phyloP scores from a whole-genome alignment of 1,140 invertebrate genomes.

The Cyclina sinensis region DNA sequence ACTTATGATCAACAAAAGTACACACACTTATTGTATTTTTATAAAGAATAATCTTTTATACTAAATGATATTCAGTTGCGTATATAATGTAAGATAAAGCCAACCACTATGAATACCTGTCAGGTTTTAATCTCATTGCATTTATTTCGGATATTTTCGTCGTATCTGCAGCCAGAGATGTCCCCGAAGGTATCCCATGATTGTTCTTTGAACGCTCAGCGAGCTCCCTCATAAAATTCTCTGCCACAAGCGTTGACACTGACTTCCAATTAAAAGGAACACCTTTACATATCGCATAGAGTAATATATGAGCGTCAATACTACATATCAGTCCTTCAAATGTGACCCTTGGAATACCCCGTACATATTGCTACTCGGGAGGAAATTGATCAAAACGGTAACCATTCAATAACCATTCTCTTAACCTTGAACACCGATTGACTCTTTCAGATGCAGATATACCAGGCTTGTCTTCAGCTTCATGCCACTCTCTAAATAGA shows the following conservation, averaged over 20 bases:
- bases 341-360: conserved; percentile 10
- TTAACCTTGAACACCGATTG: not conserved
- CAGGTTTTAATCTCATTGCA: conserved; percentile 50
- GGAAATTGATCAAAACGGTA: conserved; percentile 28
- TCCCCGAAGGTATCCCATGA: conserved; percentile 28
- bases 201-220: conserved; percentile 45
- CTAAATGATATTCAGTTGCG: too few species aligned
- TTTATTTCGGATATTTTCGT: conserved; percentile 50
- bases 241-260: conserved; percentile 57
- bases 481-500: conserved; percentile 31
- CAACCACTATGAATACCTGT: conserved; percentile 30
- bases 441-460: not conserved
- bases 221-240: conserved; percentile 60
- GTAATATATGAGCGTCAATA: conserved; percentile 31
- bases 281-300: conserved; percentile 1
- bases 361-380: not conserved
- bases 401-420: conserved; percentile 28
- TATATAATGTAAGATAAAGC: too few species aligned
- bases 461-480: conserved; percentile 36
- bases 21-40: too few species aligned
- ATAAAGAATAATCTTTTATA: too few species aligned
- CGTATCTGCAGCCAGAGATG: conserved; percentile 19
- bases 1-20: too few species aligned
- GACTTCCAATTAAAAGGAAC: conserved; percentile 50
- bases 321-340: conserved; percentile 32